phyloP scores from a whole-genome alignment of 2,797 vertebrate species.

The Coracias cyanogaster region DNA sequence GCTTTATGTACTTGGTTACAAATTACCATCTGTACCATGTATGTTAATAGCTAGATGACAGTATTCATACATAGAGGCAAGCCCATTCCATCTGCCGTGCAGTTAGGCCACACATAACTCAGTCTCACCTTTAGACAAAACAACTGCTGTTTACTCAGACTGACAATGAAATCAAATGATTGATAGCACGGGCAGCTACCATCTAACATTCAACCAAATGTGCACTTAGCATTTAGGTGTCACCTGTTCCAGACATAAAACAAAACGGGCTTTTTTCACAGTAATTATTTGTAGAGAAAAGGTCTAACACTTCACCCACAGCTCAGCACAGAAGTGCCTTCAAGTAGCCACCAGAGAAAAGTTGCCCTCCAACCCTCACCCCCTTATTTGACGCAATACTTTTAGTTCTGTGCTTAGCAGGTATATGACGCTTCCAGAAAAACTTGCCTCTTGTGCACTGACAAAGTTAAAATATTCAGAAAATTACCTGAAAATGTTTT shows the following conservation, averaged over 20 bases:
- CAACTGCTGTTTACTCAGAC: conserved; percentile 88
- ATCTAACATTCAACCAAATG: conserved; percentile 70
- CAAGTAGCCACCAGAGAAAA: background rate
- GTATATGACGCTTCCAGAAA: background rate
- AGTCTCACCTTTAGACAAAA: conserved; percentile 84
- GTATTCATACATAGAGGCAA: conserved; percentile 85
- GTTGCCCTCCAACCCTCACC: background rate
- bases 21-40: conserved; percentile 87
- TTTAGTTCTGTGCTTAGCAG: background rate
- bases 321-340: background rate
- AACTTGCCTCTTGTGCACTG: background rate
- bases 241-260: conserved; percentile 66
- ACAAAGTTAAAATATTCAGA: background rate
- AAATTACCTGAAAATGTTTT: background rate
- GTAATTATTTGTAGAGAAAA: conserved; percentile 10
- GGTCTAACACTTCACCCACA: background rate
- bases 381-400: background rate
- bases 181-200: conserved; percentile 78
- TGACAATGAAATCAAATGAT: conserved; percentile 83
- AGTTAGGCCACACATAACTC: conserved; percentile 85
- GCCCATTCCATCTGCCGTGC: conserved; percentile 88
- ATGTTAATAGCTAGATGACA: conserved; percentile 86
- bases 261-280: conserved; percentile 12
- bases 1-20: conserved; percentile 87
- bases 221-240: conserved; percentile 43